Evolutionary conservation across 1,140 invertebrate species (phyloP), one percentile per base, ranked within the genome.

Genomic region (Solen grandis): DNA sequence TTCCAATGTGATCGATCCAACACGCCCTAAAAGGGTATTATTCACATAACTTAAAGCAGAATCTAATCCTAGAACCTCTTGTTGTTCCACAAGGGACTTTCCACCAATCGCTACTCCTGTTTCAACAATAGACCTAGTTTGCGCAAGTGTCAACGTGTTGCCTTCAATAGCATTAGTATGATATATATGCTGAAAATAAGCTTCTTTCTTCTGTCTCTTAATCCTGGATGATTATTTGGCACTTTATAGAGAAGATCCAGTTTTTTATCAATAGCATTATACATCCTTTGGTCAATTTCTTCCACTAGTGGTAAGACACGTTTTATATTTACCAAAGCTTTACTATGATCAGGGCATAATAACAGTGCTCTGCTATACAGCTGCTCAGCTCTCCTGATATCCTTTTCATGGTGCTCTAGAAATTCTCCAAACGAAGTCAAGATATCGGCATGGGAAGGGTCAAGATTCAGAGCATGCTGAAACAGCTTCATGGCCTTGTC

Each of bases 91-190:
- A 36, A 99, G 95, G 90, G 97, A 98, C 82, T 99, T 99, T 0
- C 98, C 98, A 60, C 95, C 95, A 2, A 99, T 95, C 0, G 97
- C 97, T 90, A 98, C 95, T 83, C 96, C 94, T 0, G 97, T 99
- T 93, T 99, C 97, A 13, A 99, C 93, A 77, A 99, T 96, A 68
- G 96, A 96, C 81, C 97, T 93, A 0, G 98, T 98, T 92, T 99
- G 96, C 27, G 96, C 95, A n/a, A 99, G 93, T 35, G 97, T 96
- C 95, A 99, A 96, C 0, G 98, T 99, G 88, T 99, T 99, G 1
- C 98, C 98, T 93, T 99, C 98, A 82, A 99, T 98, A 38, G 96
- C 98, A 70, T 98, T 97, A 2, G 97, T 99, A 88, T 99, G 98
- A 93, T 99, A 99, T 75, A 99, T 97, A 91, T 99, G 97, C 88